Conservation (phyloP, 2,797 vertebrate species). For the Urophycis tenuis region DNA sequence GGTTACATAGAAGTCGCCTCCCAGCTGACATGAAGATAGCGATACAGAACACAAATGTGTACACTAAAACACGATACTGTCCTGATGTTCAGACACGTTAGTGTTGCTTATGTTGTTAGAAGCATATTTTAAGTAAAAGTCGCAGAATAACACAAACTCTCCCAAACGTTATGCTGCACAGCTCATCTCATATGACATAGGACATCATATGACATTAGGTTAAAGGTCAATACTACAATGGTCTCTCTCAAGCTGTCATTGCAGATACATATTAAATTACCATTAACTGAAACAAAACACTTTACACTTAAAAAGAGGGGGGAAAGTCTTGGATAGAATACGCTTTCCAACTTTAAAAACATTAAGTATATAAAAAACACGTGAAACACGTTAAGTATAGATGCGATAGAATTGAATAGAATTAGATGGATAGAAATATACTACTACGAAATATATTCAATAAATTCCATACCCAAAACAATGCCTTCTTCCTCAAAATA, state of each 20-base stretch:
- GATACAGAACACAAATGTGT: neutral
- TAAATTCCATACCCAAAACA: neutral
- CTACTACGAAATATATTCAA: no score
- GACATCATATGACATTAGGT: conserved; percentile 38
- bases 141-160: neutral
- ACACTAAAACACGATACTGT: neutral
- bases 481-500: conserved; percentile 28
- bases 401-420: neutral
- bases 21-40: neutral
- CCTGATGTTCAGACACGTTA: no score
- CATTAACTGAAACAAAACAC: neutral
- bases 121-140: neutral
- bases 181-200: no score
- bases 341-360: neutral
- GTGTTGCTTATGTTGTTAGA: neutral
- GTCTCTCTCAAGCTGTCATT: neutral
- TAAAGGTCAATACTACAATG: conserved; percentile 1
- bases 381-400: neutral
- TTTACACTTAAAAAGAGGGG: neutral
- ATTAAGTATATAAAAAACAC: no score
- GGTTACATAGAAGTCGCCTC: neutral
- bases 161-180: neutral
- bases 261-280: neutral
- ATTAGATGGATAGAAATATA: no score
- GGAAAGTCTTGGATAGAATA: neutral